Percentiles rank a stretch among this genome's conserved stretches.
phyloP scores from a whole-genome alignment of 2,888 invertebrate species.

The Tenthredo mesomela region DNA sequence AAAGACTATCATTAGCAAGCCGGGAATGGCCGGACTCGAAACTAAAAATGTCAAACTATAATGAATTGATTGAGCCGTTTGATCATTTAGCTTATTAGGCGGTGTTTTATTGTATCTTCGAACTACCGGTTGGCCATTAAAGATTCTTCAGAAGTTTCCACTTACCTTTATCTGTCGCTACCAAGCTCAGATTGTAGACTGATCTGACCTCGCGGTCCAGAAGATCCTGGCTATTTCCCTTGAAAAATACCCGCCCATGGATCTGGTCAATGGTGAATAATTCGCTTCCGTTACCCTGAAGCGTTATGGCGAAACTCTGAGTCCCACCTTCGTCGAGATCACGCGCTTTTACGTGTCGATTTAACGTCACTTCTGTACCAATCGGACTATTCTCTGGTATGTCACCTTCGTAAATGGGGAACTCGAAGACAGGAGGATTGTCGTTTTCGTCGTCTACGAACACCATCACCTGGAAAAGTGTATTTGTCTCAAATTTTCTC shows the following conservation, averaged over 20 bases:
- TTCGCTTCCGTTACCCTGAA: slow-evolving; percentile 88
- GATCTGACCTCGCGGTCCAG: slow-evolving; percentile 88
- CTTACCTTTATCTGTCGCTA: slow-evolving; percentile 85
- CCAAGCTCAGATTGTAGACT: slow-evolving; percentile 84
- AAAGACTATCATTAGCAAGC: not conserved
- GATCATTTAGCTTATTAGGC: not conserved
- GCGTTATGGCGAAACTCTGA: slow-evolving; percentile 84
- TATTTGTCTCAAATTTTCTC: not conserved
- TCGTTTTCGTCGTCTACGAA: slow-evolving; percentile 93
- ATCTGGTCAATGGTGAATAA: slow-evolving; percentile 85
- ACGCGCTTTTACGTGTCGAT: slow-evolving; percentile 84
- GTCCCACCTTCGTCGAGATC: slow-evolving; percentile 87
- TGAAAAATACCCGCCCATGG: slow-evolving; percentile 82
- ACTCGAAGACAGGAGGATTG: slow-evolving; percentile 90
- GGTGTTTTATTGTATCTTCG: not conserved
- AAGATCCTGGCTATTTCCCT: slow-evolving; percentile 78
- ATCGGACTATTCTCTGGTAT: slow-evolving; percentile 88
- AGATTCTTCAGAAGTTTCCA: slow-evolving; percentile 57
- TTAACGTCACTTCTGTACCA: slow-evolving; percentile 86
- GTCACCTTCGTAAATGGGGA: slow-evolving; percentile 86
- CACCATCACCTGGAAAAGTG: slow-evolving; percentile 80
- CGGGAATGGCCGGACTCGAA: not conserved
- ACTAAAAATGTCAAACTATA: not conserved
- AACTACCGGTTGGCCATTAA: not conserved
- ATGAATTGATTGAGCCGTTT: not conserved